Conservation (phyloP, 2,113 vertebrate species). For the Grantiella picta region DNA sequence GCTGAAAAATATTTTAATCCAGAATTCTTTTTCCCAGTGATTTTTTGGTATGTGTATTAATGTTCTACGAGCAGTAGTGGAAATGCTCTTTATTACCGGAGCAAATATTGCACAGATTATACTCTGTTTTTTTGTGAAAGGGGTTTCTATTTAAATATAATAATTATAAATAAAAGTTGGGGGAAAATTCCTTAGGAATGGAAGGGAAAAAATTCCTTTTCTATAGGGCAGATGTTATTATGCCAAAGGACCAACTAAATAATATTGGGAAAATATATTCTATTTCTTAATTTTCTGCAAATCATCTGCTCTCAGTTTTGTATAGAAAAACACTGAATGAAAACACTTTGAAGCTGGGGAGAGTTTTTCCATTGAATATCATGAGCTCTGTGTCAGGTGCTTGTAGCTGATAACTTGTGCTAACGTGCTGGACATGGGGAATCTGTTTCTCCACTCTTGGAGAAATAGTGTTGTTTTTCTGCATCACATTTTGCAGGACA, state of each 20-base stretch:
- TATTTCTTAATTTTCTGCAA: not conserved
- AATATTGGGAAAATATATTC: not conserved
- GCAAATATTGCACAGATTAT: not conserved
- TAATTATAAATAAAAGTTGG: not conserved
- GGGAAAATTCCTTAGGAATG: not conserved
- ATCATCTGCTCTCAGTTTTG: not conserved
- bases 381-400: not conserved
- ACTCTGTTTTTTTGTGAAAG: not conserved
- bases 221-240: not conserved
- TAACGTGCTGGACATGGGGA: not conserved
- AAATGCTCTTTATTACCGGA: not conserved
- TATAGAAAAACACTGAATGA: not conserved
- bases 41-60: not conserved
- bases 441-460: not conserved
- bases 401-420: not conserved
- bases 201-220: not conserved
- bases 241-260: not conserved
- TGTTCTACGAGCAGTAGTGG: not conserved
- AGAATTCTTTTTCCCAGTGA: not conserved
- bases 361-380: not conserved
- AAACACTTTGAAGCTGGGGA: not conserved
- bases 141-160: not conserved
- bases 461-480: not conserved
- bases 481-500: not conserved
- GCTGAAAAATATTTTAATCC: not conserved